These are phyloP conservation scores for Acleris literana DNA, from an alignment of 2,888 invertebrate genomes.

Conservation along the genomic window DNA sequence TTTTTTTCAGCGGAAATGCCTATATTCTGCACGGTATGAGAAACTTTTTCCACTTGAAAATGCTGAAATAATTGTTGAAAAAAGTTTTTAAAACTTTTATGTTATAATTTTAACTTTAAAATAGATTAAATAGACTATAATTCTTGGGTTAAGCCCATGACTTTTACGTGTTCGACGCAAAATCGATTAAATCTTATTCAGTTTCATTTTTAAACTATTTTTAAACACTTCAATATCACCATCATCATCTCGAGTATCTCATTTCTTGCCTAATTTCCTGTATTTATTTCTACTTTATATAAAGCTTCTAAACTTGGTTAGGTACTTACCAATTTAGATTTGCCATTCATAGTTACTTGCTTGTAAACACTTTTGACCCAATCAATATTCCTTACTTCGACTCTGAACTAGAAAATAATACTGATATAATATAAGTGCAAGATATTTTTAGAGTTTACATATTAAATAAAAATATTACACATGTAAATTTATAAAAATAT, in stretches of 20 bases:
- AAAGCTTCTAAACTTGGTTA: background rate
- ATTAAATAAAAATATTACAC: too few relatives aligned
- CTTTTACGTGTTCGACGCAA: too few relatives aligned
- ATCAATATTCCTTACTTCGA: background rate
- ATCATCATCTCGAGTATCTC: too few relatives aligned
- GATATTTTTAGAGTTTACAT: too few relatives aligned
- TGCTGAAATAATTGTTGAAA: background rate
- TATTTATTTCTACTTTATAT: too few relatives aligned
- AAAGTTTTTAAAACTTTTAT: slow-evolving; percentile 27
- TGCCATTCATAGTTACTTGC: background rate
- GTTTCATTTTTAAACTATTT: background rate
- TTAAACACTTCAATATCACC: background rate
- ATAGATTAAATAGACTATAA: background rate
- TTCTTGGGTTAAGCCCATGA: too few relatives aligned
- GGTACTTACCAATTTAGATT: slow-evolving; percentile 16
- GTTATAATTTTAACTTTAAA: slow-evolving; percentile 13
- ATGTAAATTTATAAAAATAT: too few relatives aligned
- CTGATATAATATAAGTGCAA: too few relatives aligned
- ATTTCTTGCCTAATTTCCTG: too few relatives aligned
- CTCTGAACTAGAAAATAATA: too few relatives aligned
- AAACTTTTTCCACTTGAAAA: background rate
- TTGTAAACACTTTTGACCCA: background rate
- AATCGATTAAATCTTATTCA: too few relatives aligned
- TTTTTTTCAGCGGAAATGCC: slow-evolving; percentile 3
- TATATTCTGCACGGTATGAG: background rate